phyloP scores from a whole-genome alignment of 1,140 invertebrate genomes.

The Euwallacea fornicatus region DNA sequence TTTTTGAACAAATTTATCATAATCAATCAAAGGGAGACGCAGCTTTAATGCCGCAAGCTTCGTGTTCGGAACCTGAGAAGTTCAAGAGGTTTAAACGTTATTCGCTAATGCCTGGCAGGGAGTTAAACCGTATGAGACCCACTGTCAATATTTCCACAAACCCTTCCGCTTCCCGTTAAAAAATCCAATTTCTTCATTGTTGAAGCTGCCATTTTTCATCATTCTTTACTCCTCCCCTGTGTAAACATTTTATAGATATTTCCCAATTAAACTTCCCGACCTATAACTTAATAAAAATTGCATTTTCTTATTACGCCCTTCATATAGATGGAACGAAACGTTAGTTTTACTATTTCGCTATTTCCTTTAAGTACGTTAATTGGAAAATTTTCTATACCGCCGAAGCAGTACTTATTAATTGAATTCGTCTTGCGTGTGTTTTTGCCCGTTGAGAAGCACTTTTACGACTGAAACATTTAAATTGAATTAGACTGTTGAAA shows the following conservation, averaged over 20 bases:
- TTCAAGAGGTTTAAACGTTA: no score
- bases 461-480: neutral
- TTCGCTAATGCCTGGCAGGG: no score
- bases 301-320: slow-evolving; percentile 8
- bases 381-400: no score
- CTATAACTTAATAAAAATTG: neutral
- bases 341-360: neutral
- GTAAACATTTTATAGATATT: slow-evolving; percentile 18
- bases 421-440: no score
- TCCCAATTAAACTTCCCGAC: slow-evolving; percentile 4
- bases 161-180: neutral
- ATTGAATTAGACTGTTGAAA: slow-evolving; percentile 3
- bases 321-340: neutral
- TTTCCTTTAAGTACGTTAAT: no score
- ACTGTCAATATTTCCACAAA: neutral
- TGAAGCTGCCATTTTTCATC: slow-evolving; percentile 10
- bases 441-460: neutral
- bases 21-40: no score
- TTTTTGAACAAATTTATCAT: no score
- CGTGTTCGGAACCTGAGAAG: no score
- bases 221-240: slow-evolving; percentile 16
- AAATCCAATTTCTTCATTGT: slow-evolving; percentile 17
- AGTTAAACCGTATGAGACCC: neutral
- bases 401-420: no score
- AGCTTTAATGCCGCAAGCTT: no score